These are phyloP conservation scores for Stictocephala bisonia DNA, from an alignment of 2,888 invertebrate genomes.

Conservation along the genomic window DNA sequence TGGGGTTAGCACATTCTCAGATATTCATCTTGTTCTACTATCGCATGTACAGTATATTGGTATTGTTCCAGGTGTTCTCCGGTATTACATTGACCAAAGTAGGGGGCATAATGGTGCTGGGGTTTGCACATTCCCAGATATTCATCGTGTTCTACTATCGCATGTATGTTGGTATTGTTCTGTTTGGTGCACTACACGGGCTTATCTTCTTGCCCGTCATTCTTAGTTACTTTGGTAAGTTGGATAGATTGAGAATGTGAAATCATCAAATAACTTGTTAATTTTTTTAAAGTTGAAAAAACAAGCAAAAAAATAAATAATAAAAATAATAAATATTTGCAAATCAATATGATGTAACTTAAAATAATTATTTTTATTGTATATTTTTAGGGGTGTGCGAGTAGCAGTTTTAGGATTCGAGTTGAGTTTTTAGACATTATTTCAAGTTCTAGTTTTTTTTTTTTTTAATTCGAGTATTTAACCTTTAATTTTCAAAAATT, in stretches of 20 bases:
- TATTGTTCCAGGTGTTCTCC: conserved; percentile 79
- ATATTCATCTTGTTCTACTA: too few species aligned
- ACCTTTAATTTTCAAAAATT: too few species aligned
- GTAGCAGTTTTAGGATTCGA: too few species aligned
- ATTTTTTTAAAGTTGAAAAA: neutral
- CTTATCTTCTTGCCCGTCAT: conserved; percentile 97
- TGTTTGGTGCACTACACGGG: conserved; percentile 97
- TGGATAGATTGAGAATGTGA: too few species aligned
- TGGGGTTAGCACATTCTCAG: neutral
- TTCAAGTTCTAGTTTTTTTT: too few species aligned
- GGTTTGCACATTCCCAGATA: conserved; percentile 97
- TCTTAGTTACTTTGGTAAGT: conserved; percentile 94
- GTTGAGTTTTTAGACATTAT: too few species aligned
- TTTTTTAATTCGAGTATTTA: too few species aligned
- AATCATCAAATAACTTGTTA: neutral
- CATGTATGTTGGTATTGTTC: conserved; percentile 97
- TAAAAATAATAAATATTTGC: too few species aligned
- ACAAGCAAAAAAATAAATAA: too few species aligned
- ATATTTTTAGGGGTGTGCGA: too few species aligned
- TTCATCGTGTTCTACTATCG: conserved; percentile 96
- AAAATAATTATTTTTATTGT: neutral
- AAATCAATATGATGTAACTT: too few species aligned
- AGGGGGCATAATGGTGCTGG: conserved; percentile 95
- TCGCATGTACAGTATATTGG: too few species aligned
- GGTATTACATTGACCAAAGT: conserved; percentile 99